Evolutionary conservation across 2,888 invertebrate species (phyloP), one percentile per base, ranked within the genome.

Genomic region (Criorhina ranunculi): DNA sequence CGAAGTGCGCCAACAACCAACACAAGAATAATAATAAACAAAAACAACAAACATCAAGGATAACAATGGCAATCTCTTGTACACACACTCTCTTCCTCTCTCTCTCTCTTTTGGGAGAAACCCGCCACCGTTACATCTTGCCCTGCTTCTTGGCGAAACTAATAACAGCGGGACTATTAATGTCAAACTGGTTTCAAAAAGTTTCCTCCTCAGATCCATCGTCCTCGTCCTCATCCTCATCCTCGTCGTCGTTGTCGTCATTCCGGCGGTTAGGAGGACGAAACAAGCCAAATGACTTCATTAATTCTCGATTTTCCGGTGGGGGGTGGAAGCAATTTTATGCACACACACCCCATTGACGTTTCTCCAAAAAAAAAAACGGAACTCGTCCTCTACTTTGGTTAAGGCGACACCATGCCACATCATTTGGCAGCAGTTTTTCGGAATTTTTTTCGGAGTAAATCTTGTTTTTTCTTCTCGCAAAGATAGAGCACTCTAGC

Each of bases 261-360:
- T 24, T 4, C 4, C 42, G 49, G 7, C 37, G 64, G 70, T 53
- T 40, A 40, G 67, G 55, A 86, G 86, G 78, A 86, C 87, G 89
- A 87, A 86, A 87, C 87, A 86, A 87, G 87, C 87, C 86, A 90
- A 90, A 90, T 90, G 89, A 90, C 90, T 90, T 90, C 90, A 90
- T 90, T 90, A 90, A 90, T 90, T 90, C 88, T 88, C 89, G 89
- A 90, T 90, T 90, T 90, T 85, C 85, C 80, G 69, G 67, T 73
- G 67, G 62, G 67, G 67, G 67, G 78, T 51, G 70, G 62, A 59
- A 76, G 70, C 80, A 85, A 85, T 85, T 85, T 85, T 80, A 85
- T 80, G 85, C 85, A 80, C 85, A 85, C 73, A 85, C 85, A 85
- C 85, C 80, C 85, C 75, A 85, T 70, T 75, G 75, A 75, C 31